A percentile compares a stretch with the other conserved stretches of the same genome.
Evolutionary conservation across 2,888 invertebrate species (phyloP).

Genomic region (Andrena trimmerana): DNA sequence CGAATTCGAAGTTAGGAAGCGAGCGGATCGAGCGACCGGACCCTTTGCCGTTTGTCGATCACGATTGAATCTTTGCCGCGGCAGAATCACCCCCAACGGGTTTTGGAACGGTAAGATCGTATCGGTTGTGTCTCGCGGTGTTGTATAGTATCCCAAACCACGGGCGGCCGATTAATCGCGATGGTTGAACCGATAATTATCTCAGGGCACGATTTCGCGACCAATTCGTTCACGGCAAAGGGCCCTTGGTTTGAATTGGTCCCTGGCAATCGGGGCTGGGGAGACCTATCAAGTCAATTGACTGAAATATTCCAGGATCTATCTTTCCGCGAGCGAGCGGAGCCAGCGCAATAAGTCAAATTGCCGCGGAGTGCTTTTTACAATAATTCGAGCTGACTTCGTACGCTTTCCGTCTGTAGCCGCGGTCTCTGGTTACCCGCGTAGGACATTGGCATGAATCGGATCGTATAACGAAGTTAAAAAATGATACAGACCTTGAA

Average conservation of each 20-base stretch:
- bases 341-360: constrained; percentile 10
- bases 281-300: constrained; percentile 37
- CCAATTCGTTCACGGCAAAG: not conserved
- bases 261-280: not conserved
- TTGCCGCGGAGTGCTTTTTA: constrained; percentile 8
- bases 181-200: constrained; percentile 28
- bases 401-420: not conserved
- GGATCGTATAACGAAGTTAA: too few species aligned
- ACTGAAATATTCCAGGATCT: constrained; percentile 19
- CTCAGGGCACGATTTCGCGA: not conserved
- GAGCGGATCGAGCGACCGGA: not conserved
- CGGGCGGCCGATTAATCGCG: not conserved
- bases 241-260: constrained; percentile 40
- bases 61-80: not conserved
- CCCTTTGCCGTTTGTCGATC: constrained; percentile 5
- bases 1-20: constrained; percentile 13
- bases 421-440: not conserved
- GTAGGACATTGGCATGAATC: too few species aligned
- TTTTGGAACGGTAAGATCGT: not conserved
- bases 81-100: not conserved
- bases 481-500: too few species aligned
- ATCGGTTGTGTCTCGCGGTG: not conserved
- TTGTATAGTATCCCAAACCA: not conserved
- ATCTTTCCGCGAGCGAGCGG: not conserved
- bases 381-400: not conserved